Evolutionary conservation across 2,113 vertebrate species (phyloP).

Genomic region (Lamprotornis superbus): DNA sequence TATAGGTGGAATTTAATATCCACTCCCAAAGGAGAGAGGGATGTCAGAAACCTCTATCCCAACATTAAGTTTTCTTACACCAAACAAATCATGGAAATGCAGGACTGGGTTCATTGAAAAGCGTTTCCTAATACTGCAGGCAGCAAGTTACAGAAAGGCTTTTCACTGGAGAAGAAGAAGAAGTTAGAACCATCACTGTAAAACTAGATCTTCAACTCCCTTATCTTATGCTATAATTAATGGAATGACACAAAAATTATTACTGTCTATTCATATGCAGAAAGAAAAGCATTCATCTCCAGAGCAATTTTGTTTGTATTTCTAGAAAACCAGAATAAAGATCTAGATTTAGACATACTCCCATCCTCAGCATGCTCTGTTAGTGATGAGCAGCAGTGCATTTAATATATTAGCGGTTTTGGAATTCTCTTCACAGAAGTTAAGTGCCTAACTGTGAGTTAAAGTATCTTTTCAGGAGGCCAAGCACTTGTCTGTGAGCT

Average conservation of each 20-base stretch:
- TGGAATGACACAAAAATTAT: background rate
- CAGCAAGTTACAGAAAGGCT: background rate
- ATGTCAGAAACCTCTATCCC: background rate
- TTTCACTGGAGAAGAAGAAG: background rate
- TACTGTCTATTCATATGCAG: background rate
- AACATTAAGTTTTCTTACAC: background rate
- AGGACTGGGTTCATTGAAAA: background rate
- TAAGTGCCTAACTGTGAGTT: background rate
- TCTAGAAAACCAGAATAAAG: background rate
- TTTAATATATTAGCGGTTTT: background rate
- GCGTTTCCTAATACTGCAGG: background rate
- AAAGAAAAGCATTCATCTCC: background rate
- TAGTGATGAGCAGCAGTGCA: background rate
- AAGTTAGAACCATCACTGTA: background rate
- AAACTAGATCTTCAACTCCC: background rate
- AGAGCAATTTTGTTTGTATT: background rate
- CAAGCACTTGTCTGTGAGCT: background rate
- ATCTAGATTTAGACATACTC: background rate
- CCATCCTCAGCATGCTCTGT: background rate
- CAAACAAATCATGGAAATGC: background rate
- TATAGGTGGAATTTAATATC: background rate
- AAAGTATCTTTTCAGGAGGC: background rate
- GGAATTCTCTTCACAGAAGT: background rate
- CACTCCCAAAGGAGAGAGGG: background rate
- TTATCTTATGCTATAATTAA: background rate